Base-by-base conservation (phyloP, 2,888 invertebrate species). In the Matsumyia berberina region DNA sequence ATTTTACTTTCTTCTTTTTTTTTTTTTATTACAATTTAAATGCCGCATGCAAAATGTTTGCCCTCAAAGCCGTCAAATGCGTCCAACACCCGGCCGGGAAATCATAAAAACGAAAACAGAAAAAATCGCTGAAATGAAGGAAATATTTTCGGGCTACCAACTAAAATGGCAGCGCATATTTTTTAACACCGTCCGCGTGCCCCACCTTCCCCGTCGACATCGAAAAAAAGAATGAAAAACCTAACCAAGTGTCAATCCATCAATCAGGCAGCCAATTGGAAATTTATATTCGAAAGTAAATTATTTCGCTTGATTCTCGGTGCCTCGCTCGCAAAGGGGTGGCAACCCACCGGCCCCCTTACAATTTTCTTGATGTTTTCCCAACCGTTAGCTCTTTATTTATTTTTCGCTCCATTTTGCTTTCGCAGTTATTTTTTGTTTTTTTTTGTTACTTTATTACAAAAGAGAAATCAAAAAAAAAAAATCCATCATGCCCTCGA, bases 231-330 rank as follows among this genome's bases (percentile, higher is more conserved):
- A 83, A 66, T 74, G 74, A 72, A 85, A 70, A 70, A 70, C 74
- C 80, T 70, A 70, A 80, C 74, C 85, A 80, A 76, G 85, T 85
- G 85, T 85, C 85, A 85, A 85, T 85, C 85, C 74, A 85, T 85
- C 85, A 85, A 85, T 85, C 85, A 74, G 80, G 70, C 85, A 85
- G 70, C 85, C 80, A 85, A 85, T 85, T 85, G 85, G 85, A 85
- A 85, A 85, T 80, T 85, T 85, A 80, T 85, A 85, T 80, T 85
- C 85, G 85, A 80, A 80, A 80, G 80, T 80, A 80, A 80, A 85
- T 85, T 80, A 85, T 80, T 85, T 85, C 70, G 60, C 80, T 66
- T 60, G 74, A 76, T 74, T 85, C 69, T 69, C 49, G 83, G 51
- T 67, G 60, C 58, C 29, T 17, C 66, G 39, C 37, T 62, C 42